Percentiles rank a stretch among this genome's conserved stretches.
These are phyloP conservation scores for Dicentrarchus labrax DNA, from an alignment of 2,113 vertebrate species.

Conservation along the genomic window DNA sequence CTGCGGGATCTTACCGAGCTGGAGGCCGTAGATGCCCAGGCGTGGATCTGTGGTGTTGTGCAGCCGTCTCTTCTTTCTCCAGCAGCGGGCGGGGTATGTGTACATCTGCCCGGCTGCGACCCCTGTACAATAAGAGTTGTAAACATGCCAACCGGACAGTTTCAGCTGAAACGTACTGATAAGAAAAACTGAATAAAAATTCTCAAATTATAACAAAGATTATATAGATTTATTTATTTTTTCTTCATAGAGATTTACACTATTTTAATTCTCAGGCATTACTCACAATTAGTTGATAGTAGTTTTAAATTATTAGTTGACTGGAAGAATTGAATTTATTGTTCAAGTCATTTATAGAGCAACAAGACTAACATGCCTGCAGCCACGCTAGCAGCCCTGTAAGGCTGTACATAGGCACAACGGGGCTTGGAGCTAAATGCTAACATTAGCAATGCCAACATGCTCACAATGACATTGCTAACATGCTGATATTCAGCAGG, in stretches of 20 bases:
- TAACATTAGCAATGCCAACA: background rate
- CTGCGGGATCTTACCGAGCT: slow-evolving; percentile 87
- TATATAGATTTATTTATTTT: background rate
- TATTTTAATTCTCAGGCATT: background rate
- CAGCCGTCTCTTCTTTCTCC: slow-evolving; percentile 96
- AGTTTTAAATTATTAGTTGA: no score
- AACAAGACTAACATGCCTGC: background rate
- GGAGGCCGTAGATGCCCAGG: slow-evolving; percentile 91
- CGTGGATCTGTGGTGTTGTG: slow-evolving; percentile 92
- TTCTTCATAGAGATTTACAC: background rate
- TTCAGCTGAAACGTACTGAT: background rate
- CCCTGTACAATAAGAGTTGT: slow-evolving; percentile 77
- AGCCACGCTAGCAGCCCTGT: background rate
- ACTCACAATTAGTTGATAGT: background rate
- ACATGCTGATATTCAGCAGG: background rate
- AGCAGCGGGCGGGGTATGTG: slow-evolving; percentile 97
- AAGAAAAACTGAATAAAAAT: background rate
- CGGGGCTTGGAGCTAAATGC: background rate
- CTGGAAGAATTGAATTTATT: no score
- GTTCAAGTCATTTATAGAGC: no score
- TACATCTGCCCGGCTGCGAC: slow-evolving; percentile 95
- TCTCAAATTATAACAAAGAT: background rate
- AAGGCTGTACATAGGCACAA: background rate
- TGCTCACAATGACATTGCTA: background rate
- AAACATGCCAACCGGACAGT: background rate